Conservation (phyloP, 2,888 invertebrate species). For the Drosophila demipolita region DNA sequence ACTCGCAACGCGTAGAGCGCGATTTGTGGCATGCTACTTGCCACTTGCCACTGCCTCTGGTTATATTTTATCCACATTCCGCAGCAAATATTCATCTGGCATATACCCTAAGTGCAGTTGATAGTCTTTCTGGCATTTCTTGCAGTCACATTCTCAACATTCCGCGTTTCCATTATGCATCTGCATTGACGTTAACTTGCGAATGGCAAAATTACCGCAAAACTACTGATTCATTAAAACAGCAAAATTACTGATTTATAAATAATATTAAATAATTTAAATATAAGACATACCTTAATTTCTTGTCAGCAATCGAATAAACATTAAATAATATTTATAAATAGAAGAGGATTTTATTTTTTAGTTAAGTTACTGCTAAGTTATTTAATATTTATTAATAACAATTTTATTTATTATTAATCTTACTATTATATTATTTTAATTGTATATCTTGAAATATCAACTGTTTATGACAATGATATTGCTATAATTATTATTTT, state of each 20-base stretch:
- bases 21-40: neutral
- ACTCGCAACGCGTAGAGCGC: neutral
- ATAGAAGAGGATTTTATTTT: neutral
- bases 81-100: slow-evolving; percentile 1
- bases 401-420: neutral
- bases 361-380: neutral
- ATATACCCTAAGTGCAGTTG: slow-evolving; percentile 1
- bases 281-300: no score
- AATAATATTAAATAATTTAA: neutral
- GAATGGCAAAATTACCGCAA: neutral
- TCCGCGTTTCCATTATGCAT: neutral
- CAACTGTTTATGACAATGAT: neutral
- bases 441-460: neutral
- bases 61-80: slow-evolving; percentile 14
- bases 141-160: neutral
- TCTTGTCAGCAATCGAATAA: neutral
- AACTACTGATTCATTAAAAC: neutral
- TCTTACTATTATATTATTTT: neutral
- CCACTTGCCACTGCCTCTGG: slow-evolving; percentile 23
- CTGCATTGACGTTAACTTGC: neutral
- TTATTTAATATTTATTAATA: neutral
- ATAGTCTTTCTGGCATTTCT: neutral
- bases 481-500: neutral
- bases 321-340: neutral
- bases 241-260: neutral